Evolutionary conservation across 2,113 vertebrate species (phyloP).

Genomic region (Callipepla squamata): DNA sequence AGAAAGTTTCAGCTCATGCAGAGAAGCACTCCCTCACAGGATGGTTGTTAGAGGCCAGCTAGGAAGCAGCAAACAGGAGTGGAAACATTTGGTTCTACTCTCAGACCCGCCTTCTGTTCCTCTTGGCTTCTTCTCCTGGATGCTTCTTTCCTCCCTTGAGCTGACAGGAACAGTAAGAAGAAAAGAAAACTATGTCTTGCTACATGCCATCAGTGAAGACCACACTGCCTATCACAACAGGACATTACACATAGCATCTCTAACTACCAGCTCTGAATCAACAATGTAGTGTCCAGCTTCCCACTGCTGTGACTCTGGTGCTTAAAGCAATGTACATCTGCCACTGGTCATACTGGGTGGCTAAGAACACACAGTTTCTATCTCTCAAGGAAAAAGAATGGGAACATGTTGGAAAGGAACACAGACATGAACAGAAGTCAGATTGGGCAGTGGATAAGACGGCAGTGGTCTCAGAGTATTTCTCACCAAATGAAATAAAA

Average conservation of each 20-base stretch:
- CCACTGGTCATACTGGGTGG: no score
- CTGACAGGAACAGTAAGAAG: not conserved
- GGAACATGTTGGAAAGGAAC: not conserved
- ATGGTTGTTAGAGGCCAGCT: not conserved
- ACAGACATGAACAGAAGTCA: accelerated
- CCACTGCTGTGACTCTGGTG: not conserved
- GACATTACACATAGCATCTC: not conserved
- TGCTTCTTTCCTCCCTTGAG: not conserved
- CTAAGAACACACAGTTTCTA: not conserved
- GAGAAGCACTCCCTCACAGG: not conserved
- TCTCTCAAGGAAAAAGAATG: accelerated
- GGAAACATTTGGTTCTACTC: not conserved
- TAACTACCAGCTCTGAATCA: not conserved
- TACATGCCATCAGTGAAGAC: not conserved
- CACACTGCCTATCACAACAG: not conserved
- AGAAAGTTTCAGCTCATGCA: not conserved
- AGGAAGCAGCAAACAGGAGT: not conserved
- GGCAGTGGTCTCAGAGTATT: not conserved
- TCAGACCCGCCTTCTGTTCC: not conserved
- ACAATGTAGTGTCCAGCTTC: not conserved
- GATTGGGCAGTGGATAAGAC: not conserved
- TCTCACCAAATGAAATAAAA: not conserved
- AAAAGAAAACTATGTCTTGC: not conserved
- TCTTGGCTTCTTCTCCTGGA: not conserved
- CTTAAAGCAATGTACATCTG: not conserved